phyloP scores from a whole-genome alignment of 2,113 vertebrate genomes.

The Apeltes quadracus region DNA sequence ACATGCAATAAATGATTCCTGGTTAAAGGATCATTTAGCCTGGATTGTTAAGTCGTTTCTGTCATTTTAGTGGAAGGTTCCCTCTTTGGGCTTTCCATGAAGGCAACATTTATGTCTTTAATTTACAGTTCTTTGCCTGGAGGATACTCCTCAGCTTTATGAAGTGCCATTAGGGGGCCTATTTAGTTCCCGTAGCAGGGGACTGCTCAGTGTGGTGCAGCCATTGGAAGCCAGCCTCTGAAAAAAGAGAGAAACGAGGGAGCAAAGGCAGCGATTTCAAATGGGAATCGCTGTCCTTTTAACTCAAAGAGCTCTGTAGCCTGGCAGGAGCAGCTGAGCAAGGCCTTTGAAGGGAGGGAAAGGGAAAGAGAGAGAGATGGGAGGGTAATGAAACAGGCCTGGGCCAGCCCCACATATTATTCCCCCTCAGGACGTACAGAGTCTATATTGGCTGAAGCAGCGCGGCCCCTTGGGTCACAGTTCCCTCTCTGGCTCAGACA shows the following conservation, averaged over 20 bases:
- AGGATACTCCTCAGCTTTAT: conserved; percentile 80
- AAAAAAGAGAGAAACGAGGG: conserved; percentile 69
- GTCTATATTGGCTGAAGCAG: conserved; percentile 78
- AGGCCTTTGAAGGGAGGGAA: conserved; percentile 77
- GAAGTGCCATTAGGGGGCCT: conserved; percentile 83
- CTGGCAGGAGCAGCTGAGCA: conserved; percentile 79
- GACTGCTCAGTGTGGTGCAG: conserved; percentile 74
- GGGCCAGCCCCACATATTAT: conserved; percentile 78
- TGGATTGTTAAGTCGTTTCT: conserved; percentile 73
- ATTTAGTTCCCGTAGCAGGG: conserved; percentile 83
- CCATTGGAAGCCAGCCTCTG: conserved; percentile 72
- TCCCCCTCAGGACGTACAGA: conserved; percentile 80
- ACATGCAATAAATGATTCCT: conserved; percentile 76
- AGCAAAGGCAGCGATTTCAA: conserved; percentile 79
- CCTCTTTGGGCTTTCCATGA: conserved; percentile 75
- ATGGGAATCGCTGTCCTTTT: conserved; percentile 82
- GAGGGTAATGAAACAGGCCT: conserved; percentile 76
- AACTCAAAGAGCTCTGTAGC: conserved; percentile 83
- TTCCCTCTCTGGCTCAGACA: conserved; percentile 71
- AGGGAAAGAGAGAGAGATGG: conserved; percentile 58
- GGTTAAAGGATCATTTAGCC: conserved; percentile 79
- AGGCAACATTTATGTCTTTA: conserved; percentile 82
- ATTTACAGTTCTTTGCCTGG: conserved; percentile 81
- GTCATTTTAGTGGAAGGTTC: conserved; percentile 78
- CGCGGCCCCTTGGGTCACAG: conserved; percentile 75